Conservation (phyloP, 2,797 vertebrate genomes). For the Tolypeutes matacus region DNA sequence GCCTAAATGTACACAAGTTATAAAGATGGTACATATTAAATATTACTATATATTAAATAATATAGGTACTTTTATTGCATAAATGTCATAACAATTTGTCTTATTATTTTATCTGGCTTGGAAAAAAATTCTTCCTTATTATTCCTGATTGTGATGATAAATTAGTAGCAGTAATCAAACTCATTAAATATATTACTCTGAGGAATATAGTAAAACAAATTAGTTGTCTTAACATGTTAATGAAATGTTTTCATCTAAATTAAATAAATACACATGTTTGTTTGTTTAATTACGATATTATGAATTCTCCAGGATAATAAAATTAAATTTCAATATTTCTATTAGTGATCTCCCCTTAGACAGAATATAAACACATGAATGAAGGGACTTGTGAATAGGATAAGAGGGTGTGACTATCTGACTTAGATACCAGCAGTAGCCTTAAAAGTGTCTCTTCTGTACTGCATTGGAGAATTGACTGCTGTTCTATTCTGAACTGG, state of each 20-base stretch:
- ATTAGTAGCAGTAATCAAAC: background rate
- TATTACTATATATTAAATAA: background rate
- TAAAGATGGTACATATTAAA: background rate
- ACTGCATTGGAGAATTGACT: background rate
- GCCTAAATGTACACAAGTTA: background rate
- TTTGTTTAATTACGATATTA: background rate
- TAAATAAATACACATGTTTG: background rate
- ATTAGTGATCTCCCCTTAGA: background rate
- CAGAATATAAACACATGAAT: background rate
- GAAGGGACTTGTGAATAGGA: background rate
- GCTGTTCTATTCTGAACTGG: background rate
- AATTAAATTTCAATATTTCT: background rate
- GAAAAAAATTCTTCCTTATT: background rate
- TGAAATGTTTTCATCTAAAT: background rate
- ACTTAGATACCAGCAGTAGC: background rate
- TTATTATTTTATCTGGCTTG: background rate
- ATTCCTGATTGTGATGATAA: background rate
- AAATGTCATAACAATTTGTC: background rate
- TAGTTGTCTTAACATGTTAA: background rate
- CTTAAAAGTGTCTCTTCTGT: background rate
- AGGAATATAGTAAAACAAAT: background rate
- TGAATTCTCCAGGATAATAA: background rate
- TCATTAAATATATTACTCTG: background rate
- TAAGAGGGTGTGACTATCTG: background rate
- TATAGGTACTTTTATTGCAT: background rate